Evolutionary conservation across 1,140 invertebrate genomes (phyloP).

Genomic region (Papilio dardanus): DNA sequence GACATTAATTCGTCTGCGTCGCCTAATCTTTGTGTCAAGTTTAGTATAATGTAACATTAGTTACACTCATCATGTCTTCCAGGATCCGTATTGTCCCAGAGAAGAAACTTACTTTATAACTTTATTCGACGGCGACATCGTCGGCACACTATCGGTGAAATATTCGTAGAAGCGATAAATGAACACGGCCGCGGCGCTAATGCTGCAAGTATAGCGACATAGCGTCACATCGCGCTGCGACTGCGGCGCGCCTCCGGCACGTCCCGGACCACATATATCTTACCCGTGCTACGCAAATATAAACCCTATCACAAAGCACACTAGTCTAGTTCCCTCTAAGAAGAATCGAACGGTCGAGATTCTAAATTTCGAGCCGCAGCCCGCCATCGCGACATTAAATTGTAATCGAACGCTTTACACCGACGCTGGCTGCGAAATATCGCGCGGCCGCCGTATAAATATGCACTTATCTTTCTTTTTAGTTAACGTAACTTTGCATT

Average conservation of each 20-base stretch:
- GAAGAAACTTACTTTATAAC: constrained; percentile 19
- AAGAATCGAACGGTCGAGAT: constrained; percentile 47
- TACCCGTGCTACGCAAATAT: constrained; percentile 31
- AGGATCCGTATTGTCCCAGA: not conserved
- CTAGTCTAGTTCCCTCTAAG: constrained; percentile 45
- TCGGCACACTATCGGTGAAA: constrained; percentile 17
- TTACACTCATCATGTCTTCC: not conserved
- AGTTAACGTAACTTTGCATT: constrained; percentile 77
- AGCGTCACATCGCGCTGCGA: constrained; percentile 54
- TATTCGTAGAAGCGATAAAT: constrained; percentile 33
- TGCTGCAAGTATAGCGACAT: constrained; percentile 54
- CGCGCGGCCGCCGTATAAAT: constrained; percentile 76
- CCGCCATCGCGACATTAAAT: constrained; percentile 77
- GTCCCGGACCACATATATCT: constrained; percentile 49
- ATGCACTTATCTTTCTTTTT: constrained; percentile 81
- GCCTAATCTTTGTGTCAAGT: not conserved
- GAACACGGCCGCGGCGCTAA: constrained; percentile 46
- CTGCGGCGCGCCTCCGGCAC: constrained; percentile 49
- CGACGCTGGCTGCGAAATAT: constrained; percentile 76
- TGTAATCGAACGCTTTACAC: constrained; percentile 81
- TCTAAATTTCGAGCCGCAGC: constrained; percentile 59
- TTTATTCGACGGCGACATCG: constrained; percentile 12
- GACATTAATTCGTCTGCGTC: not conserved
- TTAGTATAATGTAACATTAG: not conserved
- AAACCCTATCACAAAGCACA: constrained; percentile 32